Evolutionary conservation across 92 coral and sea anemone genomes (phyloP).

Genomic region (Parazoanthus darwini): DNA sequence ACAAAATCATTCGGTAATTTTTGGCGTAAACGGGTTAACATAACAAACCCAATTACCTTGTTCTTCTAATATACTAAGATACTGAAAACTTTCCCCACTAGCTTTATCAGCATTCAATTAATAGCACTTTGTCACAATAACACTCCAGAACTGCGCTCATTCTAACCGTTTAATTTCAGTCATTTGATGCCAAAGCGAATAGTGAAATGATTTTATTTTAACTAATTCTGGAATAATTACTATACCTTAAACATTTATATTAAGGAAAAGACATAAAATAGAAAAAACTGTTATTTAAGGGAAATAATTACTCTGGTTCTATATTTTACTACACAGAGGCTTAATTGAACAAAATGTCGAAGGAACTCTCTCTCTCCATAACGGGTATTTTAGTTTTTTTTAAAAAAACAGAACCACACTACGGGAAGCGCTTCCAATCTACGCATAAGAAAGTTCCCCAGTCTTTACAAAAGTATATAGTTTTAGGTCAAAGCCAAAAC

Average conservation of each 20-base stretch:
- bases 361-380: not conserved
- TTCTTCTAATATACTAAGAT: no score
- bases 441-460: not conserved
- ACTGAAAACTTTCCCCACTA: no score
- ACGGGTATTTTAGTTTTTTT: not conserved
- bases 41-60: no score
- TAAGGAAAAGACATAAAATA: not conserved
- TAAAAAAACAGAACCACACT: not conserved
- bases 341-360: not conserved
- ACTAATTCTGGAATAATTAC: not conserved
- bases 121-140: no score
- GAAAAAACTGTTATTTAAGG: not conserved
- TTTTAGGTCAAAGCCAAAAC: not conserved
- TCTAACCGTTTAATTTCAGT: not conserved
- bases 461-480: conserved; percentile 1
- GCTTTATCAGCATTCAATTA: no score
- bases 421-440: not conserved
- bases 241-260: conserved; percentile 18
- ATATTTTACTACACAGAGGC: not conserved
- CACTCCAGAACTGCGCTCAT: not conserved
- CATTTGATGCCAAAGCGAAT: not conserved
- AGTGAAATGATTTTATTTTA: not conserved
- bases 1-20: no score
- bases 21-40: no score
- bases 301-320: not conserved